Evolutionary conservation across 23 tunicate genomes (phyloP).

Genomic region (Halocynthia aurantium): DNA sequence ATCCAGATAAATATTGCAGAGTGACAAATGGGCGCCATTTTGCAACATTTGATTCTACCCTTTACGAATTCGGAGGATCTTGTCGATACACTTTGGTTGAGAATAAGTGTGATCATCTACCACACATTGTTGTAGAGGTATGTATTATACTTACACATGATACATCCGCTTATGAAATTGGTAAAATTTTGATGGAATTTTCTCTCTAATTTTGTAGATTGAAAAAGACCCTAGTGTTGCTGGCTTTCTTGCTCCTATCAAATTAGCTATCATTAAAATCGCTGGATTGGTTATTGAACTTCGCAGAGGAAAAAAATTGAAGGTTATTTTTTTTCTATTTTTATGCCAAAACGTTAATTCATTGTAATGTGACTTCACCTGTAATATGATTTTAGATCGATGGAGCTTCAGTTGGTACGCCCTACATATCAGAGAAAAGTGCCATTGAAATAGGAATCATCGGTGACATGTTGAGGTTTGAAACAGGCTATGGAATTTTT

Average conservation of each 20-base stretch:
- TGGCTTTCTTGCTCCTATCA: conserved; percentile 14
- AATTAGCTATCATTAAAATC: conserved; percentile 14
- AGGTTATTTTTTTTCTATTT: conserved; percentile 10
- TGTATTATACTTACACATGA: neutral
- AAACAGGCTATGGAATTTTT: conserved; percentile 29
- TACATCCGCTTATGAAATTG: neutral
- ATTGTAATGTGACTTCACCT: neutral
- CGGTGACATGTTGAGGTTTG: conserved; percentile 22
- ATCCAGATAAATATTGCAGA: conserved; percentile 9
- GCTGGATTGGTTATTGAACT: conserved; percentile 20
- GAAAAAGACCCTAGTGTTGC: conserved; percentile 21
- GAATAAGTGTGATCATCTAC: conserved; percentile 8
- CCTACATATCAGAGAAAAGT: conserved; percentile 6
- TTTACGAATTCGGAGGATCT: conserved; percentile 29
- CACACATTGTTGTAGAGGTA: conserved; percentile 35
- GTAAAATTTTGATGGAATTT: too few species aligned
- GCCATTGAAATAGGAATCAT: conserved; percentile 3
- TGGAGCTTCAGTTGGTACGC: conserved; percentile 2
- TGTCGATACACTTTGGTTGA: conserved; percentile 32
- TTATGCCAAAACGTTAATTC: too few species aligned
- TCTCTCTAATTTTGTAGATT: conserved; percentile 9
- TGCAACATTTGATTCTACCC: conserved; percentile 21
- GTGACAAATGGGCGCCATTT: conserved; percentile 36
- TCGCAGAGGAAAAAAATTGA: conserved; percentile 24
- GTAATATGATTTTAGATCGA: conserved; percentile 14